Conservation (phyloP, 2,888 invertebrate species). For the Meta bourneti region DNA sequence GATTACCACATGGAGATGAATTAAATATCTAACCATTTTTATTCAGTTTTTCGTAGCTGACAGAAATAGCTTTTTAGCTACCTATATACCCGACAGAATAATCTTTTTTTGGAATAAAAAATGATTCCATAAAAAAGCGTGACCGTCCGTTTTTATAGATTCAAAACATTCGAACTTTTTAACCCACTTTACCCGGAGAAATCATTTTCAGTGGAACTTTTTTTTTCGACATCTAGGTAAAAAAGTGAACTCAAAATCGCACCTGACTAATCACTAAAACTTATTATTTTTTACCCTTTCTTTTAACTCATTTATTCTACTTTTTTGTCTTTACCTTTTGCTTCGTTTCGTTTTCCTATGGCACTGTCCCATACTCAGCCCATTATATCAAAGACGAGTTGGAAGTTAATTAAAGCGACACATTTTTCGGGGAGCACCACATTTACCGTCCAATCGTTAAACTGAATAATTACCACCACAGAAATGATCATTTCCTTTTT, state of each 20-base stretch:
- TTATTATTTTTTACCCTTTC: constrained; percentile 35
- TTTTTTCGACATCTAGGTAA: constrained; percentile 23
- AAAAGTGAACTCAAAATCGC: constrained; percentile 19
- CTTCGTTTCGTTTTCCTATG: constrained; percentile 41
- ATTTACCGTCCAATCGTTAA: constrained; percentile 67
- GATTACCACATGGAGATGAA: too few relatives aligned
- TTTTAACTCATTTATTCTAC: not conserved
- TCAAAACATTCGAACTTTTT: too few relatives aligned
- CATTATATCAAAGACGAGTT: constrained; percentile 58
- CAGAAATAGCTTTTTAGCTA: too few relatives aligned
- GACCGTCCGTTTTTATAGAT: too few relatives aligned
- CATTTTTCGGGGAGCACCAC: constrained; percentile 49
- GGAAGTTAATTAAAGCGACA: constrained; percentile 71
- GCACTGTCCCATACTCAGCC: not conserved
- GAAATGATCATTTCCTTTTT: constrained; percentile 48
- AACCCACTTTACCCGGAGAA: not conserved
- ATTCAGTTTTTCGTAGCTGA: too few relatives aligned
- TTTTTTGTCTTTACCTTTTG: not conserved
- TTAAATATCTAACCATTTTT: too few relatives aligned
- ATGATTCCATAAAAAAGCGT: too few relatives aligned
- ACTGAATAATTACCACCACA: constrained; percentile 73
- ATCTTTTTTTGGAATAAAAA: too few relatives aligned
- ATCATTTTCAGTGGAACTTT: constrained; percentile 14
- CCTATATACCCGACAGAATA: too few relatives aligned
- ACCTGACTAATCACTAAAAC: constrained; percentile 61